Evolutionary conservation across 2,113 vertebrate species (phyloP), one percentile per base, ranked within the genome.

Genomic region (Myotis davidii): DNA sequence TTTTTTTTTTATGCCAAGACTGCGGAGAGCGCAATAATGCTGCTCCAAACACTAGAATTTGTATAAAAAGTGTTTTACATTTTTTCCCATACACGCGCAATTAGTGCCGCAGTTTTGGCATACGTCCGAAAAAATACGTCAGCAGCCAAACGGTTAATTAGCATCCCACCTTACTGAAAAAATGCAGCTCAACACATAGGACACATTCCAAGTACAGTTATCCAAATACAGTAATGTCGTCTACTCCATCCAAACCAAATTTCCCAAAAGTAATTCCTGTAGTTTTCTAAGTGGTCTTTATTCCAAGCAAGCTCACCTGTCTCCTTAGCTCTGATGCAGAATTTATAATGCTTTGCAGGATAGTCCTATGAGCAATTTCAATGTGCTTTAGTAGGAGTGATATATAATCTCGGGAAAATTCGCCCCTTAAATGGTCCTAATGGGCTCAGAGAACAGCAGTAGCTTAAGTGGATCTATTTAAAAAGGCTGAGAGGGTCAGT

Each of bases 381-480:
- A 18, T 84, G 93, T 96, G 85, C 94, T 97, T 96, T 97, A 94
- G 92, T 86, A 52, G 88, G 95, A 97, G 70, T 82, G 93, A 97
- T 97, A 83, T 85, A 89, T 94, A 97, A 97, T 97, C 92, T 94
- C 94, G 82, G 94, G 96, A 97, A 97, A 97, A 97, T 95, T 96
- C 88, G 86, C 91, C 78, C 95, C 89, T 97, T 94, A 96, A 97
- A 96, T 97, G 97, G 95, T 97, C 94, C 91, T 97, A 97, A 96
- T 97, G 97, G 81, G 93, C 96, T 96, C 69, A 34, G 94, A 96
- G 92, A 97, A 97, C 83, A 97, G 96, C 95, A 96, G 96, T 93
- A 86, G 96, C 95, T 97, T 97, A 97, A 97, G 91, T 96, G 93
- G 83, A 91, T 97, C 97, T 96, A 96, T 96, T 85, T 56, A 97